Evolutionary conservation across 1,140 invertebrate genomes (phyloP).

Genomic region (Euschistus heros): DNA sequence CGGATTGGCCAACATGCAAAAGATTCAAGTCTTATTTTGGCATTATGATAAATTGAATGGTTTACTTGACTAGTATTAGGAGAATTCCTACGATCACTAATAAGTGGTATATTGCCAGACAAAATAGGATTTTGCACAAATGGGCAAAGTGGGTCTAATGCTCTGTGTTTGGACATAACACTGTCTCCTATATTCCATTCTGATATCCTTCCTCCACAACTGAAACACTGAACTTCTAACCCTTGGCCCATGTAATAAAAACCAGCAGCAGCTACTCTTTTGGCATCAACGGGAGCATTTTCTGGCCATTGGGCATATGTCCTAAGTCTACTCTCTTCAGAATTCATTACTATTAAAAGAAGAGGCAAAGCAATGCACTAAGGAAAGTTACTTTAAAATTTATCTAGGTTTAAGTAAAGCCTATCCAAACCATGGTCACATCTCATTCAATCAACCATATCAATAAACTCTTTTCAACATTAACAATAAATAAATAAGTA

Average conservation of each 20-base stretch:
- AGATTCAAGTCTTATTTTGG: constrained; percentile 43
- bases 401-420: no score
- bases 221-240: constrained; percentile 61
- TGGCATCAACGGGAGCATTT: constrained; percentile 48
- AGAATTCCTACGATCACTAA: constrained; percentile 27
- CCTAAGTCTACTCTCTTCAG: constrained; percentile 51
- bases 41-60: constrained; percentile 29
- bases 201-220: constrained; percentile 55
- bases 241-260: constrained; percentile 64
- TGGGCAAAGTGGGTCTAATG: constrained; percentile 52
- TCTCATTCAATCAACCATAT: no score
- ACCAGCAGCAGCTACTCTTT: constrained; percentile 63
- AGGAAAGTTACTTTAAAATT: no score
- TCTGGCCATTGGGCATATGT: constrained; percentile 62
- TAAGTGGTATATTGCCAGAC: constrained; percentile 53
- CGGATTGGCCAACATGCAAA: constrained; percentile 54
- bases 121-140: constrained; percentile 52
- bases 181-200: constrained; percentile 67
- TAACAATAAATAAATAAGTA: no score
- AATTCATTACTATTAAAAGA: constrained; percentile 43
- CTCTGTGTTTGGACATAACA: constrained; percentile 40
- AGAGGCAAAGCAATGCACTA: no score
- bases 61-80: constrained; percentile 5
- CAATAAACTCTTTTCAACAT: no score
- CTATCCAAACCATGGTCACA: no score